Evolutionary conservation across 2,797 vertebrate genomes (phyloP), one percentile per base, ranked within the genome.

Genomic region (Leptatherina wallacei): DNA sequence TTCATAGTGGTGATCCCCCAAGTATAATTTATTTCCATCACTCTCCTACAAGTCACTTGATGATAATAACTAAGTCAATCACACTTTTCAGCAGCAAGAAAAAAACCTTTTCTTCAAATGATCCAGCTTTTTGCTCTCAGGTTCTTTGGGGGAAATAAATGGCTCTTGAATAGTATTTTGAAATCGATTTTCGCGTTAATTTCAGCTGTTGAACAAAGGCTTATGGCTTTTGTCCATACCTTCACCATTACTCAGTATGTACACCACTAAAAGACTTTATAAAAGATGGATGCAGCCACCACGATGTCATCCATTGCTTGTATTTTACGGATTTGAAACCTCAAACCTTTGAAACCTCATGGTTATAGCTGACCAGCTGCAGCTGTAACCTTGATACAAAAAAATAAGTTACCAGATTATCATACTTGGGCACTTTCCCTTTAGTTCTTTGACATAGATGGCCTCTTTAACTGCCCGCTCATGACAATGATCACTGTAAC

Each of bases 121-220:
- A 32, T 59, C 69, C 22, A 11, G 12, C 32, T 73, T 55, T 27
- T 60, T 33, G 22, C 30, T 24, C 61, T 61, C 24, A 33, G 70
- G 60, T 57, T 65, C 69, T 71, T 76, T 24, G 49, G 6, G 29
- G 49, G 44, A 59, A 84, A 80, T 18, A 42, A 59, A 80, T 24
- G n/a, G 8, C 22, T 56, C 33, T 66, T 73, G 65, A 63, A 54
- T 76, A 38, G 5, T 16, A 24, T 72, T 73, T 80, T 71, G 49
- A 77, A 78, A 80, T 72, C 32, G 3, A 64, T 27, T 58, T 38
- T 71, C 6, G 27, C 2, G 55, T 61, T 75, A 8, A 65, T 52
- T 69, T 66, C 8, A 65, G 18, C n/a, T 33, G 60, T 62, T 54
- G 18, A 66, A 61, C 18, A 65, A 61, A 74, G 0, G n/a, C 10